Conservation (phyloP, 2,113 vertebrate species). For the Cephalopterus ornatus region DNA sequence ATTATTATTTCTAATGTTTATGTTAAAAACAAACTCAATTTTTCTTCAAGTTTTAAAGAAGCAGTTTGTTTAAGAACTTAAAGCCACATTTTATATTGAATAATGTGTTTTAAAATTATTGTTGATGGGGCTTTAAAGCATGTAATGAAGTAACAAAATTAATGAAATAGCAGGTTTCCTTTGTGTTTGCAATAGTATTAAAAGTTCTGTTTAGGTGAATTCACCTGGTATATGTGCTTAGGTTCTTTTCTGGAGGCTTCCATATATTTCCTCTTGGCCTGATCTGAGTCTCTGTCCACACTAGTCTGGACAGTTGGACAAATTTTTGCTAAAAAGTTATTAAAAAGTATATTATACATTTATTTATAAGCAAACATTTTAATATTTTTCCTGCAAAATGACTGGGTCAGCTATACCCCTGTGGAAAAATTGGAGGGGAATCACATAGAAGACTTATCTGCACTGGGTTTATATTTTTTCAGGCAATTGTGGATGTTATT, state of each 20-base stretch:
- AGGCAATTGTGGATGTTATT: conserved; percentile 83
- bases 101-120: not conserved
- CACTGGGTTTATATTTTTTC: conserved; percentile 37
- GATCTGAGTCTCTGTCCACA: not conserved
- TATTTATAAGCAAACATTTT: not conserved
- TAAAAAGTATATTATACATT: not conserved
- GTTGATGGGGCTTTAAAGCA: not conserved
- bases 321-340: not conserved
- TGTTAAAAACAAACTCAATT: not conserved
- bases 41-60: not conserved
- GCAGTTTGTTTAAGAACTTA: not conserved
- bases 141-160: not conserved
- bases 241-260: not conserved
- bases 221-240: not conserved
- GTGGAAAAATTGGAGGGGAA: not conserved
- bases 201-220: not conserved
- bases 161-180: not conserved
- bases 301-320: not conserved
- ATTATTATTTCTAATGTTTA: not conserved
- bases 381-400: not conserved
- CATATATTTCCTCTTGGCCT: not conserved
- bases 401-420: not conserved
- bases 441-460: not conserved
- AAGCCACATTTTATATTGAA: not conserved
- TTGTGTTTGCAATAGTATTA: not conserved